Evolutionary conservation across 2,797 vertebrate genomes (phyloP).

Genomic region (Lagocephalus sceleratus): DNA sequence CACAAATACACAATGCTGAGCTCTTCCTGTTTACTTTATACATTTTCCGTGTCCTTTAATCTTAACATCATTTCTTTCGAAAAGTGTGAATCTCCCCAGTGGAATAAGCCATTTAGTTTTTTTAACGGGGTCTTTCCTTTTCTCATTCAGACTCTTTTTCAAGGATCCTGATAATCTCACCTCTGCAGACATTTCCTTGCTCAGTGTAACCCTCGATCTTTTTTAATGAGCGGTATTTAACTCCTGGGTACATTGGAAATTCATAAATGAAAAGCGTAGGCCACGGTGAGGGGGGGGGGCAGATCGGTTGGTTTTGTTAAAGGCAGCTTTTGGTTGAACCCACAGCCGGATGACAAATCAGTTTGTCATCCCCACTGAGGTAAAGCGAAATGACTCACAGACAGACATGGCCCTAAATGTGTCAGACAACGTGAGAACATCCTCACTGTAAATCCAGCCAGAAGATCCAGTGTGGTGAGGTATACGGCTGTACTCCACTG

Average conservation of each 20-base stretch:
- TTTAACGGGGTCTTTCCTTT: conserved; percentile 3
- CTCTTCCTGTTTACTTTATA: too few species aligned
- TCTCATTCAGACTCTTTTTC: neutral
- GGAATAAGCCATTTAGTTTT: conserved; percentile 5
- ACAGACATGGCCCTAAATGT: too few species aligned
- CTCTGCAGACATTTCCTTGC: conserved; percentile 2
- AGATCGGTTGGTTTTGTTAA: conserved; percentile 56
- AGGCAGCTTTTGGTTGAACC: conserved; percentile 52
- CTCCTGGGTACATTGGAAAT: neutral
- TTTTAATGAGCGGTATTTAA: neutral
- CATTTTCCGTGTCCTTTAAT: neutral
- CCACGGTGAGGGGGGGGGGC: too few species aligned
- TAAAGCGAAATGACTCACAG: conserved; percentile 42
- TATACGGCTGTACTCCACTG: too few species aligned
- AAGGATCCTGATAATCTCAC: conserved; percentile 9
- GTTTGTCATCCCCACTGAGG: conserved; percentile 44
- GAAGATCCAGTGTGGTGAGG: too few species aligned
- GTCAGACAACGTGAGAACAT: too few species aligned
- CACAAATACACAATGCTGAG: too few species aligned
- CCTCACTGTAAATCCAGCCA: too few species aligned
- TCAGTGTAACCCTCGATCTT: too few species aligned
- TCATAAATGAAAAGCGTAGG: neutral
- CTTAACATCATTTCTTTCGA: conserved; percentile 1
- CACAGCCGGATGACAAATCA: conserved; percentile 66
- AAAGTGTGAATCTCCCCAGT: neutral